Percentiles rank a stretch among this genome's conserved stretches.
These are phyloP conservation scores for Tortricodes alternella DNA, from an alignment of 2,888 invertebrate genomes.

Conservation along the genomic window DNA sequence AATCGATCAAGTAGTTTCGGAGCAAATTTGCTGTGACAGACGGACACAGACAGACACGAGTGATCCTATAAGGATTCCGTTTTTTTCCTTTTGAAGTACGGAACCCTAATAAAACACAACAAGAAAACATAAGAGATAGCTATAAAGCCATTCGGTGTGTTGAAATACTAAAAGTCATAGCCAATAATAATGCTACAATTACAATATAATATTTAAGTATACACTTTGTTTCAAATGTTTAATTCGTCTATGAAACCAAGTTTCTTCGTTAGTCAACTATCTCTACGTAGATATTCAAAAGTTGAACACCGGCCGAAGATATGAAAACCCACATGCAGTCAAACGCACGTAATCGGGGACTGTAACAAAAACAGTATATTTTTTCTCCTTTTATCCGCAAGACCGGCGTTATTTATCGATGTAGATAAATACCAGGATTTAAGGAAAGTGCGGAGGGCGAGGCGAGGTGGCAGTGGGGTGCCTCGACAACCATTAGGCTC, in stretches of 20 bases:
- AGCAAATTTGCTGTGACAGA: too few relatives aligned
- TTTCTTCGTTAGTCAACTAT: not conserved
- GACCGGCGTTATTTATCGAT: constrained; percentile 26
- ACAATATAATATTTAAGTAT: too few relatives aligned
- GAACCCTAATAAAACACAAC: too few relatives aligned
- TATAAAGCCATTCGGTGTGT: too few relatives aligned
- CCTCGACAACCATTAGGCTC: constrained; percentile 63
- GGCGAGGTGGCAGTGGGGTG: constrained; percentile 42
- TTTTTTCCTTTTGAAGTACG: too few relatives aligned
- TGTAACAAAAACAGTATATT: constrained; percentile 15
- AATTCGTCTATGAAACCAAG: not conserved
- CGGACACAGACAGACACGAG: too few relatives aligned
- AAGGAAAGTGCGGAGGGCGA: constrained; percentile 42
- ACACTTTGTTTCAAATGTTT: too few relatives aligned
- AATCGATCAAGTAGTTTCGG: too few relatives aligned
- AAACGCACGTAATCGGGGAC: not conserved
- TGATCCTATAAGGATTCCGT: too few relatives aligned
- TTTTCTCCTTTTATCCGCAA: constrained; percentile 12
- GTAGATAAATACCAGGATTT: constrained; percentile 38
- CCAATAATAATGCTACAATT: too few relatives aligned
- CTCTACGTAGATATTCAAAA: not conserved
- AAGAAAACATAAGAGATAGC: too few relatives aligned
- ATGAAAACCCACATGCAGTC: not conserved
- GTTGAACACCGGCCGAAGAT: not conserved
- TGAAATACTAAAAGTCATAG: too few relatives aligned